These are phyloP conservation scores for Brachionus rotundiformis DNA, from an alignment of 1,140 invertebrate genomes.

Conservation along the genomic window DNA sequence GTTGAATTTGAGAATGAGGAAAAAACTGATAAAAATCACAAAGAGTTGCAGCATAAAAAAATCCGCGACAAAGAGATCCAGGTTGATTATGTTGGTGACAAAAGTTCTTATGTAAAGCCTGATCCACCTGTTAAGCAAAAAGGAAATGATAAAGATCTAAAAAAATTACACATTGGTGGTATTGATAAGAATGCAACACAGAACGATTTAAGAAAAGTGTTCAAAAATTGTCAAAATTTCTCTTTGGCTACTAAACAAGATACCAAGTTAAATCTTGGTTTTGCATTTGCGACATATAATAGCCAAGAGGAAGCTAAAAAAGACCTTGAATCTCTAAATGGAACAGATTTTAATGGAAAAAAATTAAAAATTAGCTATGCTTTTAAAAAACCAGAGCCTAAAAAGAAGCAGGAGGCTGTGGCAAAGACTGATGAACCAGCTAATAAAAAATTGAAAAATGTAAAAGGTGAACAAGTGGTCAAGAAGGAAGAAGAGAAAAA, in stretches of 20 bases:
- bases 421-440: constrained; percentile 23
- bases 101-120: constrained; percentile 47
- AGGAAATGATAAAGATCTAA: constrained; percentile 2
- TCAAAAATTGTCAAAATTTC: not conserved
- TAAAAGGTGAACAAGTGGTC: constrained; percentile 7
- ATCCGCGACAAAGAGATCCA: constrained; percentile 56
- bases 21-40: constrained; percentile 55
- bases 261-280: constrained; percentile 11
- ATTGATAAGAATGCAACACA: constrained; percentile 1
- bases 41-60: constrained; percentile 57
- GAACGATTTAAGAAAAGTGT: constrained; percentile 19
- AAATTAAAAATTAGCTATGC: constrained; percentile 26
- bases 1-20: constrained; percentile 56
- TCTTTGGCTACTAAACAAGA: constrained; percentile 1
- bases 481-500: not conserved
- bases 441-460: constrained; percentile 15
- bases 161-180: not conserved
- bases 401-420: not conserved
- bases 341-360: constrained; percentile 34
- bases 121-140: not conserved
- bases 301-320: constrained; percentile 32
- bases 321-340: not conserved
- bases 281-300: constrained; percentile 14
- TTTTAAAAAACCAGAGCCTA: not conserved
- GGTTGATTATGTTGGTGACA: constrained; percentile 55